phyloP scores from a whole-genome alignment of 2,113 vertebrate species.

The Coptodon bakossiorum region DNA sequence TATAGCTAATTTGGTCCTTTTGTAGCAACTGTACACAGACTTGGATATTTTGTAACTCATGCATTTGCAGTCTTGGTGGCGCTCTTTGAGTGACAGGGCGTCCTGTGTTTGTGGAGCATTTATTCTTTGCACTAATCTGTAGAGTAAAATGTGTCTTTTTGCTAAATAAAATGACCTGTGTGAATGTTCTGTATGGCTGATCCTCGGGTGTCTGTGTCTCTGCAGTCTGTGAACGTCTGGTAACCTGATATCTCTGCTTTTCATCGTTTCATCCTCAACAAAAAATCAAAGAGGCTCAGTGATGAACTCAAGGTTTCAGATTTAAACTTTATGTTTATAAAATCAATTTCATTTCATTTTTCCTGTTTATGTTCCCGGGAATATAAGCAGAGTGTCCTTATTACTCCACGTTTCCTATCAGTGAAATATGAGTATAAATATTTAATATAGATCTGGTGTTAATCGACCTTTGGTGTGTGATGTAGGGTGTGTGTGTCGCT shows the following conservation, averaged over 20 bases:
- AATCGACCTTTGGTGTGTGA: background rate
- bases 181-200: background rate
- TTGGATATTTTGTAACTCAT: background rate
- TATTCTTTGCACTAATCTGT: background rate
- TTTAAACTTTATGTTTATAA: background rate
- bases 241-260: background rate
- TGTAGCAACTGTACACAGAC: background rate
- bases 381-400: background rate
- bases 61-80: background rate
- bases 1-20: accelerated
- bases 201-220: background rate
- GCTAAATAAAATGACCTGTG: accelerated
- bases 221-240: background rate
- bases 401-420: background rate
- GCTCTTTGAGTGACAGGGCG: accelerated
- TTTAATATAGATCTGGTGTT: background rate
- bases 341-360: background rate
- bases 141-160: accelerated
- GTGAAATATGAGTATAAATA: background rate
- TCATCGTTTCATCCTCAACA: background rate
- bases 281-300: background rate
- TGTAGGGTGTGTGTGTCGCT: background rate
- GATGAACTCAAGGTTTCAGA: background rate
- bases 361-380: background rate
- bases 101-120: background rate